Base-by-base conservation (phyloP, 2,113 vertebrate genomes). In the Dissostichus mawsoni region DNA sequence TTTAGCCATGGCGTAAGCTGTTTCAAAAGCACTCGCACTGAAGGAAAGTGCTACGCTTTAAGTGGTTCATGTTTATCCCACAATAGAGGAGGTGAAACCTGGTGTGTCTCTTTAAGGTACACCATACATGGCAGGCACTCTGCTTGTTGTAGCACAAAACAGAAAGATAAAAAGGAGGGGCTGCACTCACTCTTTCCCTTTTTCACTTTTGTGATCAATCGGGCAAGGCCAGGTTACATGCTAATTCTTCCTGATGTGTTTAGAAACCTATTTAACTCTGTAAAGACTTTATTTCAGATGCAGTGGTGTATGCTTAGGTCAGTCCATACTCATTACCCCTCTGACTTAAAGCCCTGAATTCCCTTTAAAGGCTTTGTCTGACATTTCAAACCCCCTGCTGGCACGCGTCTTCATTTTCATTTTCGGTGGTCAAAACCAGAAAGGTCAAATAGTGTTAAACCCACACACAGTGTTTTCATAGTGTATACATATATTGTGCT, bases 61-160 rank as follows among this genome's bases (percentile, higher is more conserved):
- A 65, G 82, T 81, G 70, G 81, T 81, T 82, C 14, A 83, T 63
- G 81, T 73, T 82, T 55, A 20, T 66, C 59, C 80, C 69, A 80
- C 76, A 82, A 76, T 53, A 75, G 41, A 80, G 71, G 74, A 87
- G 71, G 71, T 75, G 80, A 83, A 87, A 89, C 69, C 69, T 55
- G 50, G 50, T 50, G 51, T 74, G 47, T 76, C 45, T 71, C 69
- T 88, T 83, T 59, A 75, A 77, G 2, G 58, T 23, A 56, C 51
- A 62, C 11, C 18, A 69, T 23, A 78, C 62, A 82, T 41, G 50
- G 50, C 29, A 63, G 33, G n/a, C 47, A 6, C 57, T 53, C 9
- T 66, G 58, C 58, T 71, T 72, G 75, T 52, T 83, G 45, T 58
- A 56, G 36, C 65, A 74, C 66, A 52, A 55, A 56, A 36, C 61